phyloP scores from a whole-genome alignment of 2,888 invertebrate genomes.

The Epistrophe eligans region DNA sequence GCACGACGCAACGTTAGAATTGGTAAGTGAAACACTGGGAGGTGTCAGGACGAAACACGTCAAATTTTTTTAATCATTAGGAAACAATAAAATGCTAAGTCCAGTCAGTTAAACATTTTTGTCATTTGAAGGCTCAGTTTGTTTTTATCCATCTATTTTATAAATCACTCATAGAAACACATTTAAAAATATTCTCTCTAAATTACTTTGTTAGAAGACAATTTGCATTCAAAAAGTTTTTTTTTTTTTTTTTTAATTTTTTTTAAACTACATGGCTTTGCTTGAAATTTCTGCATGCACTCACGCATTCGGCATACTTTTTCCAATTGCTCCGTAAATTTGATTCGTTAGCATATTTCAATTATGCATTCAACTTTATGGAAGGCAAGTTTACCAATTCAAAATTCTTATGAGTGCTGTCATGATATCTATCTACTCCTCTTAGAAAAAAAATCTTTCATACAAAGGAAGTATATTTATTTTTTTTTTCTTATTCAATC shows the following conservation, averaged over 20 bases:
- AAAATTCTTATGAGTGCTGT: constrained; percentile 12
- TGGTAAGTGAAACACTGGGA: no score
- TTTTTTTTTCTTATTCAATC: neutral
- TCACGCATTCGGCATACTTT: constrained; percentile 11
- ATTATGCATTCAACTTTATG: neutral
- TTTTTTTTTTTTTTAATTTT: neutral
- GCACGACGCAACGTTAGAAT: no score
- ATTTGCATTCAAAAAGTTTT: neutral
- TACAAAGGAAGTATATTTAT: neutral
- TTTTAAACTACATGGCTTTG: neutral
- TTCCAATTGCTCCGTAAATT: neutral
- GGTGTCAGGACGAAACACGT: no score
- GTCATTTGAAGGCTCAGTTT: no score
- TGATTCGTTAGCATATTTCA: neutral
- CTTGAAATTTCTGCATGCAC: neutral
- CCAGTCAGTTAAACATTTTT: no score
- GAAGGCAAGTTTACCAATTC: neutral
- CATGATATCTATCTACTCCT: neutral
- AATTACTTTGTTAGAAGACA: neutral
- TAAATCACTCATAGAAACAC: neutral
- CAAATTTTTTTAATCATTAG: no score
- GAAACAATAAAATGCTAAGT: no score
- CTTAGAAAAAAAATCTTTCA: neutral
- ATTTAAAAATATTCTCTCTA: neutral
- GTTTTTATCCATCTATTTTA: no score